These are phyloP conservation scores for Eurois occulta DNA, from an alignment of 2,888 invertebrate species.

Conservation along the genomic window DNA sequence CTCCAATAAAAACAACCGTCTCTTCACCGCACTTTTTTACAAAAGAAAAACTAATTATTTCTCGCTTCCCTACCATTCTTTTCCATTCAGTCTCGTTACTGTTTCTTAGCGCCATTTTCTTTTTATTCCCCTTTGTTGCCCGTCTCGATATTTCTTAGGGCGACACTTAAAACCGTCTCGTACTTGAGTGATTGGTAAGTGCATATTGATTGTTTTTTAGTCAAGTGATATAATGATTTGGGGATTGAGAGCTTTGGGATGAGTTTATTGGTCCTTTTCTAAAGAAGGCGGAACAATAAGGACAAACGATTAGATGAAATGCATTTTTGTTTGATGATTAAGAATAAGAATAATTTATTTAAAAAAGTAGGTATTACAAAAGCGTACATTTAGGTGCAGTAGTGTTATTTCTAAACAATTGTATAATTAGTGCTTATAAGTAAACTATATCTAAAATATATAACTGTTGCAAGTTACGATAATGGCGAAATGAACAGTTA, in stretches of 20 bases:
- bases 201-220: conserved; percentile 55
- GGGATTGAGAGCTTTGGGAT: conserved; percentile 8
- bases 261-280: conserved; percentile 30
- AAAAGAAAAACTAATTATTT: conserved; percentile 79
- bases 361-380: too few relatives aligned
- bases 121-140: conserved; percentile 58
- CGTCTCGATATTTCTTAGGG: conserved; percentile 55
- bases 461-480: too few relatives aligned
- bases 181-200: conserved; percentile 59
- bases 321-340: neutral
- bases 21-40: conserved; percentile 52
- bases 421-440: too few relatives aligned
- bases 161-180: conserved; percentile 52
- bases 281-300: neutral
- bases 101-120: conserved; percentile 54
- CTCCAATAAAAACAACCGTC: conserved; percentile 52
- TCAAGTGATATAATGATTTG: conserved; percentile 49
- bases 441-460: too few relatives aligned
- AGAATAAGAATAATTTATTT: too few relatives aligned
- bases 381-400: too few relatives aligned
- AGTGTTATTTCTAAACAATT: too few relatives aligned
- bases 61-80: conserved; percentile 74
- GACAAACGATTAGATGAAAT: neutral
- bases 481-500: too few relatives aligned
- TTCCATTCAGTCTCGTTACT: conserved; percentile 75